These are phyloP conservation scores for Pangasius krempfi DNA, from an alignment of 2,797 vertebrate genomes.

Conservation along the genomic window DNA sequence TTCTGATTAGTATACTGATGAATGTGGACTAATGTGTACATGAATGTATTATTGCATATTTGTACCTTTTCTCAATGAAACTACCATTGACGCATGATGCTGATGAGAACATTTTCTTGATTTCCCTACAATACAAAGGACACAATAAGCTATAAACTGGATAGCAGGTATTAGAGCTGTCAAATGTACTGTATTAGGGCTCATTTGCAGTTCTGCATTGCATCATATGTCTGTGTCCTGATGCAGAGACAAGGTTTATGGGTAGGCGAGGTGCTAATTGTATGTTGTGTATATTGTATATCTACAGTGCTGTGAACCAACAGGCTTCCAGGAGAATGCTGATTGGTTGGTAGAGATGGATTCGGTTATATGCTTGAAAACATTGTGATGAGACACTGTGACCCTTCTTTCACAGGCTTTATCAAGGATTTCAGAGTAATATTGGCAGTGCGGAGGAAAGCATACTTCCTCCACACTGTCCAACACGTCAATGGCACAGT, in stretches of 20 bases:
- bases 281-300: not conserved
- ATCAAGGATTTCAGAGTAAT: not conserved
- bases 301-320: not conserved
- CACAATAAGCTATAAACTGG: not conserved
- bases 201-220: not conserved
- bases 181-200: not conserved
- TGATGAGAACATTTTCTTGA: conserved; percentile 73
- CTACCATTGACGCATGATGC: conserved; percentile 77
- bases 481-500: too few species aligned
- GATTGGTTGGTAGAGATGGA: not conserved
- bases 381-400: not conserved
- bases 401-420: not conserved
- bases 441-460: not conserved
- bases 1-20: not conserved
- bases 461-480: too few species aligned
- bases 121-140: conserved; percentile 49
- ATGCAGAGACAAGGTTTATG: not conserved
- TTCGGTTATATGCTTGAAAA: not conserved
- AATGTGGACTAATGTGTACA: not conserved
- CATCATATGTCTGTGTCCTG: not conserved
- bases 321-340: not conserved
- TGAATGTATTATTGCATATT: not conserved
- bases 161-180: not conserved
- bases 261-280: not conserved
- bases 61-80: conserved; percentile 77